Evolutionary conservation across 2,797 vertebrate genomes (phyloP).

Genomic region (Astyanax mexicanus): DNA sequence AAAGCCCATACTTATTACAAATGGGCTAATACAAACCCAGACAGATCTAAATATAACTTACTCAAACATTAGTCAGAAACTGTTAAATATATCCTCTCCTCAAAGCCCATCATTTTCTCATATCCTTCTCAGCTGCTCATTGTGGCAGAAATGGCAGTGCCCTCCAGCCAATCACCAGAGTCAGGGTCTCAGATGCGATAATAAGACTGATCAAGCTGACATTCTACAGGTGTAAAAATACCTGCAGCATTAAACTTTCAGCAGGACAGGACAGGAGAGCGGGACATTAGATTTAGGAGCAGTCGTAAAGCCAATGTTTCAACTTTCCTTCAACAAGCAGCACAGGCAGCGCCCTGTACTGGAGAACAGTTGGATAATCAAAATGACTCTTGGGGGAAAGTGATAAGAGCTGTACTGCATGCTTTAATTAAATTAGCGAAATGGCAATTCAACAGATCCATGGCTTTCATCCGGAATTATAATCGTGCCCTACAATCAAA

Average conservation of each 20-base stretch:
- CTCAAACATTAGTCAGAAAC: conserved; percentile 15
- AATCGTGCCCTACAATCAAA: conserved; percentile 18
- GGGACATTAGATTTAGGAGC: conserved; percentile 7
- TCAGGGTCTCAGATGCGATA: conserved; percentile 19
- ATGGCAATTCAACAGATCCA: conserved; percentile 24
- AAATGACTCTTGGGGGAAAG: conserved; percentile 11
- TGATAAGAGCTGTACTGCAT: conserved; percentile 1
- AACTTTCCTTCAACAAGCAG: conserved; percentile 1
- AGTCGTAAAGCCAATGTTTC: not conserved
- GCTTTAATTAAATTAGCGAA: conserved; percentile 29
- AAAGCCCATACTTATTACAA: not conserved
- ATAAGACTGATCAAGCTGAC: conserved; percentile 33
- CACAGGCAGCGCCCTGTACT: not conserved
- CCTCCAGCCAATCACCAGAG: conserved; percentile 18
- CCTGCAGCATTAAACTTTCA: conserved; percentile 48
- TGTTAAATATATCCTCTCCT: conserved; percentile 8
- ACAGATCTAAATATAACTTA: not conserved
- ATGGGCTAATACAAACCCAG: conserved; percentile 1
- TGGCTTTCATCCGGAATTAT: conserved; percentile 22
- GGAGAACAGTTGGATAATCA: conserved; percentile 20
- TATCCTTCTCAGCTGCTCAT: conserved; percentile 16
- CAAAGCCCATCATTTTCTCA: not conserved
- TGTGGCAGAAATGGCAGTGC: conserved; percentile 24
- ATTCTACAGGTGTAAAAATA: conserved; percentile 54
- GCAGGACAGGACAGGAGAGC: not conserved